Evolutionary conservation across 2,113 vertebrate species (phyloP), one percentile per base, ranked within the genome.

Genomic region (Mustela nigripes): DNA sequence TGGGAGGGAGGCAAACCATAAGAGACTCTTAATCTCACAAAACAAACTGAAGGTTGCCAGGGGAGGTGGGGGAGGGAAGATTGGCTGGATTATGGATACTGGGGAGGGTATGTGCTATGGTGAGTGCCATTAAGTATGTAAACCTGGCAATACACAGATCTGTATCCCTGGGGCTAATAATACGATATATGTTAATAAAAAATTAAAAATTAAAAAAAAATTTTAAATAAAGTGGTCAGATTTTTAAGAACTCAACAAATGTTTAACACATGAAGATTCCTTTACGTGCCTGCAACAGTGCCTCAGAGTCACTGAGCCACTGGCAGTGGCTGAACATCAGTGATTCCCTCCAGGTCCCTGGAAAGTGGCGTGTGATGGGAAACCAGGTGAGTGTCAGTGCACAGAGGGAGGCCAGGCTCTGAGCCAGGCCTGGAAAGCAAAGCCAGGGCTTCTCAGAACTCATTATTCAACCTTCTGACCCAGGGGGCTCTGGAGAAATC

Each of bases 201-300:
- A 53, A 53, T 53, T 16, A 53, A 53, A 53, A 53, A 53, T 53
- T 16, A 53, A 53, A 53, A 53, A 50, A 53, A 53, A 53, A 5
- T 53, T 53, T 53, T 5, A 53, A 56, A 56, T 56, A 83, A 60
- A 76, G 28, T 48, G 36, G 48, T 91, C 42, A 84, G 62, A 79
- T 45, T 50, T 53, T 28, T 33, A 18, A 50, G 48, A 81, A 58
- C 21, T 31, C n/a, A 82, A 36, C 58, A 79, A 62, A 42, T 7
- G 16, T 16, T 39, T 42, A 81, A 45, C 22, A 11, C 14, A 58
- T 81, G 42, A 80, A 62, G 71, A 19, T 24, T 60, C 31, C 28
- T 4, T 1, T 21, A 2, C 15, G 0, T 6, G 12, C 15, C 1
- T 10, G 19, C 31, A 5, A 0, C 3, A 36, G 60, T 1, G 7